phyloP scores from a whole-genome alignment of 1,140 invertebrate species.

The Oryzaephilus surinamensis region DNA sequence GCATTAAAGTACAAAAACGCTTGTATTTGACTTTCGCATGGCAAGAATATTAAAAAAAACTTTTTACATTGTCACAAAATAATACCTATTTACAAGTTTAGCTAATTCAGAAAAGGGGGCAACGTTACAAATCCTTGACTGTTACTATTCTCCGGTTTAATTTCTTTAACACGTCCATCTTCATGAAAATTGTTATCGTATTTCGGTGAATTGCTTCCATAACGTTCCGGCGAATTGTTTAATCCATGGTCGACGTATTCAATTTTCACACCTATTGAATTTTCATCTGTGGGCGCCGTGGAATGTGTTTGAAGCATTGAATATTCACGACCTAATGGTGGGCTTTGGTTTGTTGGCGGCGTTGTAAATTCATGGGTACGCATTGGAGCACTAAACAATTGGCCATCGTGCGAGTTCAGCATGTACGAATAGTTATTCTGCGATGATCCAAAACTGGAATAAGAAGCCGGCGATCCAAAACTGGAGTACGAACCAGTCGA shows the following conservation, averaged over 20 bases:
- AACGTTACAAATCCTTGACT: constrained; percentile 55
- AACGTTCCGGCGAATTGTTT: constrained; percentile 37
- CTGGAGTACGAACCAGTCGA: constrained; percentile 54
- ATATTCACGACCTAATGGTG: constrained; percentile 51
- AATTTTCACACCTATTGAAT: constrained; percentile 40
- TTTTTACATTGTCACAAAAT: constrained; percentile 47
- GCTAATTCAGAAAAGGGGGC: constrained; percentile 64
- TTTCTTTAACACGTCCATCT: constrained; percentile 44
- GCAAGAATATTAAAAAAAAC: no score
- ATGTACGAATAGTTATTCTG: constrained; percentile 49
- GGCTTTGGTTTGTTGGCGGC: constrained; percentile 41
- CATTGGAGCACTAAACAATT: constrained; percentile 49
- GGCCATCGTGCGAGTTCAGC: constrained; percentile 52
- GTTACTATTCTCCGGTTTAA: constrained; percentile 50
- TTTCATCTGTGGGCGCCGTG: constrained; percentile 41
- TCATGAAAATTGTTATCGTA: constrained; percentile 48
- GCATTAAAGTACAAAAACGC: no score
- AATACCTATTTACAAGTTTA: constrained; percentile 4
- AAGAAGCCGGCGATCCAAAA: constrained; percentile 48
- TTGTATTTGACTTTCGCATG: no score
- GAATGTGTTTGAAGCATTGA: constrained; percentile 56
- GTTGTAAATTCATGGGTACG: constrained; percentile 51
- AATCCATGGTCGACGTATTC: constrained; percentile 38
- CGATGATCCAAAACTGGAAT: constrained; percentile 47
- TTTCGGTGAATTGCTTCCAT: constrained; percentile 41